phyloP scores from a whole-genome alignment of 2,113 vertebrate species.

The Calidris pygmaea region DNA sequence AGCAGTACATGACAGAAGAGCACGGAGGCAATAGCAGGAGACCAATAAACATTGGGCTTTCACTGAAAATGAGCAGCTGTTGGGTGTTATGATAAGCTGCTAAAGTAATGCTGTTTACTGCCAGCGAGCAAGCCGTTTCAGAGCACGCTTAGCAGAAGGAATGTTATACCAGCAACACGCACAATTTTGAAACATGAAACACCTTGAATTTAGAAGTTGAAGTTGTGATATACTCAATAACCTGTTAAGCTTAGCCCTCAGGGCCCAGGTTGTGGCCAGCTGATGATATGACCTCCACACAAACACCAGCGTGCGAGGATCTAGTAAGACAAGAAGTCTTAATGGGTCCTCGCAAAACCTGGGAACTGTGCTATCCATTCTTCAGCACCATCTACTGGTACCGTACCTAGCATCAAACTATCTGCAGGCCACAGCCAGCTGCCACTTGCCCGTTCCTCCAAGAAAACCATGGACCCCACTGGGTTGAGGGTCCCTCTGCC shows the following conservation, averaged over 20 bases:
- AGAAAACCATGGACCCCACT: background rate
- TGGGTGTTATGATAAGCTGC: background rate
- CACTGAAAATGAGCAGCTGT: background rate
- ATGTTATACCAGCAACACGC: background rate
- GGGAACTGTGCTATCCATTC: constrained; percentile 12
- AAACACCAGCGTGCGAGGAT: accelerated
- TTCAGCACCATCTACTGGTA: constrained; percentile 60
- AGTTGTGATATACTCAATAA: background rate
- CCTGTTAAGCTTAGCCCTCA: background rate
- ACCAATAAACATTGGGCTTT: background rate
- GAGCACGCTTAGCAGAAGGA: background rate
- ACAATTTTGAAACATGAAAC: background rate
- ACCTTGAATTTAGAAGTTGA: background rate
- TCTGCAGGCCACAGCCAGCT: background rate
- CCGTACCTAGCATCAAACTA: background rate
- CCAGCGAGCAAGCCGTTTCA: background rate
- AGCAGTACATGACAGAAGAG: background rate
- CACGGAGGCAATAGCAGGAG: background rate
- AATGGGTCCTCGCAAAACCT: background rate
- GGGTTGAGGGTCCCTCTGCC: background rate
- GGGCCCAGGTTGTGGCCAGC: accelerated
- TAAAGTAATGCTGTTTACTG: background rate
- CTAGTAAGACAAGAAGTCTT: background rate
- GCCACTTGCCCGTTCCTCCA: background rate
- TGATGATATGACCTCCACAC: accelerated